Evolutionary conservation across 1,140 invertebrate genomes (phyloP).

Genomic region (Cryptotermes secundus): DNA sequence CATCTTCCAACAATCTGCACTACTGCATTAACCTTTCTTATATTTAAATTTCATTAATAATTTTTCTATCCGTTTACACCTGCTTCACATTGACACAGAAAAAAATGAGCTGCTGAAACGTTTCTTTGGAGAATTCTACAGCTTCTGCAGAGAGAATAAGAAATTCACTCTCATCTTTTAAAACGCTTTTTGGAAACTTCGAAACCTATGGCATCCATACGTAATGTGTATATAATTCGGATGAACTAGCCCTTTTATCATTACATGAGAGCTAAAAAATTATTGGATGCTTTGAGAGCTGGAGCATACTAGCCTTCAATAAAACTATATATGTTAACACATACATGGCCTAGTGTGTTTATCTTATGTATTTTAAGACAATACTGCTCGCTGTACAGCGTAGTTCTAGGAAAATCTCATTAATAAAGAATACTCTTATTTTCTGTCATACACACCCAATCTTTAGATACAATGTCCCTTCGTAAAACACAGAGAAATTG

Average conservation of each 20-base stretch:
- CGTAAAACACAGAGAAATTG: not conserved
- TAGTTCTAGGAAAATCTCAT: not conserved
- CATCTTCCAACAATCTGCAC: not conserved
- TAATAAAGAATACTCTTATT: not conserved
- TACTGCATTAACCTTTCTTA: not conserved
- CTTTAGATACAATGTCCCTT: not conserved
- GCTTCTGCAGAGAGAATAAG: not conserved
- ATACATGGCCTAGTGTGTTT: not conserved
- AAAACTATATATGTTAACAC: not conserved
- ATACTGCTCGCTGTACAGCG: not conserved
- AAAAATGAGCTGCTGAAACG: not conserved
- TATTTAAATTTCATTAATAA: conserved; percentile 17
- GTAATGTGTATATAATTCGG: not conserved
- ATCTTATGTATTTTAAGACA: conserved; percentile 6
- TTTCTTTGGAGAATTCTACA: conserved; percentile 11
- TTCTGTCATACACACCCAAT: not conserved
- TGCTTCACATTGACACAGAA: not conserved
- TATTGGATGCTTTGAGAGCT: not conserved
- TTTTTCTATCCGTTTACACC: not conserved
- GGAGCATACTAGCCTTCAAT: not conserved
- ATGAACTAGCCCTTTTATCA: not conserved
- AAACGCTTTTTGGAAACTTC: not conserved
- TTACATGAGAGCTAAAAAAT: conserved; percentile 17
- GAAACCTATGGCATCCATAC: not conserved
- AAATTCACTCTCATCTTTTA: not conserved